Conservation (phyloP, 2,113 vertebrate genomes). For the Eira barbara region DNA sequence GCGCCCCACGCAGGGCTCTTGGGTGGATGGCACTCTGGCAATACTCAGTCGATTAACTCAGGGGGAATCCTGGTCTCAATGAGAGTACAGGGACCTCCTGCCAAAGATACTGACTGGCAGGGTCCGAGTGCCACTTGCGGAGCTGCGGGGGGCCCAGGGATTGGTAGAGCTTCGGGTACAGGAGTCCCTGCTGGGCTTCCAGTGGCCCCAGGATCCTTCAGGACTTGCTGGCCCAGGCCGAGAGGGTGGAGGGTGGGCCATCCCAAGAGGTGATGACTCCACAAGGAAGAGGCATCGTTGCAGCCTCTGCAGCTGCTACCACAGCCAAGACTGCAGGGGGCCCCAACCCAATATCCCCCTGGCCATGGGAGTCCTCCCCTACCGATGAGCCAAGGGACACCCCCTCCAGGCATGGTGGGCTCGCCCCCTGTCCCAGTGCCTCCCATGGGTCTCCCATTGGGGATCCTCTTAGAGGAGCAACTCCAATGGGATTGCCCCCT, state of each 20-base stretch:
- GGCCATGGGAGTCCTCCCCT: conserved; percentile 89
- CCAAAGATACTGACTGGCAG: conserved; percentile 77
- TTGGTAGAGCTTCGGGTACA: conserved; percentile 88
- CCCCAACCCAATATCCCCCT: conserved; percentile 92
- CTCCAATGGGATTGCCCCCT: conserved; percentile 93
- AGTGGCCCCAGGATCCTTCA: conserved; percentile 92
- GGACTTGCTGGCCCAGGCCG: conserved; percentile 92
- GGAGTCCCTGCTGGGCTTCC: conserved; percentile 92
- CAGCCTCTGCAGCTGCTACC: conserved; percentile 84
- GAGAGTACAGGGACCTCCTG: conserved; percentile 94
- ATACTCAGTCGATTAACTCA: background rate
- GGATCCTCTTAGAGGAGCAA: conserved; percentile 93
- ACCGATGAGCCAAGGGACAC: conserved; percentile 92
- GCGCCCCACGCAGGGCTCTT: no score
- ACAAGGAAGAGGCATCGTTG: conserved; percentile 89
- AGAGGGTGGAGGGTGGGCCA: conserved; percentile 89
- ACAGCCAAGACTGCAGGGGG: conserved; percentile 92
- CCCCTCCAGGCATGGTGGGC: conserved; percentile 97
- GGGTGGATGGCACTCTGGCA: background rate
- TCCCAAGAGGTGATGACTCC: conserved; percentile 96
- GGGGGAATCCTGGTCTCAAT: conserved; percentile 94
- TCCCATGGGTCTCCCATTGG: conserved; percentile 94
- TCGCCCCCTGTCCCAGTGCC: conserved; percentile 93
- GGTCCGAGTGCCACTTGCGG: conserved; percentile 88
- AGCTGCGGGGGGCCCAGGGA: conserved; percentile 90